A percentile compares a stretch with the other conserved stretches of the same genome.
These are phyloP conservation scores for Oligia latruncula DNA, from an alignment of 2,888 invertebrate species.

Conservation along the genomic window DNA sequence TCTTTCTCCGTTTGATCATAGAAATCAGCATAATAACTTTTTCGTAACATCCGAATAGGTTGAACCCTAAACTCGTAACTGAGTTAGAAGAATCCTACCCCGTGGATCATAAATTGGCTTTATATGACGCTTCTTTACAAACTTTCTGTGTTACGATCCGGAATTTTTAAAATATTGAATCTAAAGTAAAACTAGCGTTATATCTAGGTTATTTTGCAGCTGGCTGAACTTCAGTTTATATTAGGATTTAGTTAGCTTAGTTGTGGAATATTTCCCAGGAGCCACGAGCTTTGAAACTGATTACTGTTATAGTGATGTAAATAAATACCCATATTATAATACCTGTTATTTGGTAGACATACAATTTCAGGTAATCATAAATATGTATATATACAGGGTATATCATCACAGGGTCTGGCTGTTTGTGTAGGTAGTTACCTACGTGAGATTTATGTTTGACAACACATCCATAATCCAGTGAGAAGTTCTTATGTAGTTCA, in stretches of 20 bases:
- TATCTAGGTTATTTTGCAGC: slow-evolving; percentile 5
- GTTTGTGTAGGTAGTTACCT: no score
- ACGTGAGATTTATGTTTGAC: neutral
- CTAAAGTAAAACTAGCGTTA: slow-evolving; percentile 4
- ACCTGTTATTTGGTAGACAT: neutral
- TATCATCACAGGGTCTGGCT: no score
- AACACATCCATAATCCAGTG: neutral
- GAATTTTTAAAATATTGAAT: slow-evolving; percentile 21
- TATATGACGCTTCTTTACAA: slow-evolving; percentile 10
- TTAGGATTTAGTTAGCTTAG: slow-evolving; percentile 6
- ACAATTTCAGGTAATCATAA: neutral
- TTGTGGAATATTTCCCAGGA: slow-evolving; percentile 12
- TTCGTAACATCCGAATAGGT: slow-evolving; percentile 30
- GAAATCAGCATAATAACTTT: slow-evolving; percentile 36
- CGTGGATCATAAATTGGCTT: slow-evolving; percentile 51
- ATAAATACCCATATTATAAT: neutral
- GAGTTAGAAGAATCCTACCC: slow-evolving; percentile 36
- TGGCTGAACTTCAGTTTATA: neutral
- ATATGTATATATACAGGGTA: no score
- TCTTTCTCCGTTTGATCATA: slow-evolving; percentile 35
- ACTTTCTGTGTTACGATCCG: slow-evolving; percentile 27
- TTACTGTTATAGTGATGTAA: neutral
- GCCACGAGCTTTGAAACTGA: neutral
- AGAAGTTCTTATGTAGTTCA: neutral
- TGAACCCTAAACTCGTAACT: slow-evolving; percentile 51